Conservation (phyloP, 2,888 invertebrate genomes). For the Nomada lathburiana region DNA sequence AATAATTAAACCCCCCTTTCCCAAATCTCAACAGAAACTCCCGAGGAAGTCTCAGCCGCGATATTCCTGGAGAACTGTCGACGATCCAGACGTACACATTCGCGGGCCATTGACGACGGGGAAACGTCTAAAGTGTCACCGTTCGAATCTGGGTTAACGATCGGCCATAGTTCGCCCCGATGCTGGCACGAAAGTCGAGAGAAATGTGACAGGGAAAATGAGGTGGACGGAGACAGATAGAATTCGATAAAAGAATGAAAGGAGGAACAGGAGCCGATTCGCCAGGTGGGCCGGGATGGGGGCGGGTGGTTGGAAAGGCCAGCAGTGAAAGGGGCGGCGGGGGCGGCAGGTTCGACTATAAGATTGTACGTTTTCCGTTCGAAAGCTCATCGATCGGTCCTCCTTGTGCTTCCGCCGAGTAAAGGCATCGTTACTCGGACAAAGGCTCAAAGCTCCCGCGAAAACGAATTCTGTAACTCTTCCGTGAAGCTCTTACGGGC, state of each 20-base stretch:
- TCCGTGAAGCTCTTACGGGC: constrained; percentile 49
- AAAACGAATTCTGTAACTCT: constrained; percentile 66
- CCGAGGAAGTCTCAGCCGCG: constrained; percentile 2
- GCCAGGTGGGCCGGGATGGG: constrained; percentile 22
- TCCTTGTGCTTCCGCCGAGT: constrained; percentile 54
- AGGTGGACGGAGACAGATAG: constrained; percentile 53
- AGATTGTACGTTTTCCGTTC: constrained; percentile 64
- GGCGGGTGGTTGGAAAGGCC: neutral
- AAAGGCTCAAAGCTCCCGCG: constrained; percentile 62
- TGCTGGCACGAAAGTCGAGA: constrained; percentile 28
- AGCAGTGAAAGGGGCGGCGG: neutral
- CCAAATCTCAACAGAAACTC: neutral
- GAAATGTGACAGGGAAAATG: constrained; percentile 55
- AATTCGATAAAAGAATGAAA: constrained; percentile 60
- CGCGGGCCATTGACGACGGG: constrained; percentile 38
- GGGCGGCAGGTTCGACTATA: constrained; percentile 56
- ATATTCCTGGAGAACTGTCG: constrained; percentile 3
- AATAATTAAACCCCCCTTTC: constrained; percentile 13
- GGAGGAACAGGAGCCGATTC: constrained; percentile 46
- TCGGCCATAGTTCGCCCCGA: constrained; percentile 50
- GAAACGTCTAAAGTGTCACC: constrained; percentile 54
- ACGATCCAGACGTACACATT: constrained; percentile 52
- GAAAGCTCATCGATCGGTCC: constrained; percentile 62
- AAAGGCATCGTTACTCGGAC: constrained; percentile 68
- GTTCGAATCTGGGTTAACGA: constrained; percentile 69